Percentiles rank a stretch among this genome's conserved stretches.
phyloP scores from a whole-genome alignment of 1,140 invertebrate genomes.

The Oscheius sp. region DNA sequence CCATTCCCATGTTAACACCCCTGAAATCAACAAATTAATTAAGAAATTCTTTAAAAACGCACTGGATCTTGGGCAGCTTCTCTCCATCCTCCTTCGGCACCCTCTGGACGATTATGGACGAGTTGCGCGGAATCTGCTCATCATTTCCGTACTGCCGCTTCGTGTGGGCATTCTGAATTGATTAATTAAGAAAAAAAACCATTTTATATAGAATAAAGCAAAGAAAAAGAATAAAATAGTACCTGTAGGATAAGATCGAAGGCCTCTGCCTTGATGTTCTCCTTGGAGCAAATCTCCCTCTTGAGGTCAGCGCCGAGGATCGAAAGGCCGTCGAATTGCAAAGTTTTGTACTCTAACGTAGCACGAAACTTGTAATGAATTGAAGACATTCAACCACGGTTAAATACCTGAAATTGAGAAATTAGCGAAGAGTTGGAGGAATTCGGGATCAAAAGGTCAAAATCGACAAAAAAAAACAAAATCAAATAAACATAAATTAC shows the following conservation, averaged over 20 bases:
- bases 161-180: conserved; percentile 88
- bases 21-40: conserved; percentile 14
- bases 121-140: conserved; percentile 90
- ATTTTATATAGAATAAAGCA: neutral
- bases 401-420: conserved; percentile 16
- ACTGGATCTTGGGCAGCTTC: conserved; percentile 63
- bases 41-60: conserved; percentile 39
- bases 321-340: conserved; percentile 92
- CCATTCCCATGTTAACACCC: conserved; percentile 29
- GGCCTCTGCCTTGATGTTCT: conserved; percentile 80
- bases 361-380: conserved; percentile 98
- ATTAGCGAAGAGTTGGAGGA: no score
- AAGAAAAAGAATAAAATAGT: conserved; percentile 8
- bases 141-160: conserved; percentile 73
- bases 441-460: no score
- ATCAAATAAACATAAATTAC: no score
- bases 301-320: conserved; percentile 91
- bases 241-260: conserved; percentile 79
- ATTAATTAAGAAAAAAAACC: neutral
- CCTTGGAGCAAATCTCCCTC: conserved; percentile 88
- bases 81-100: conserved; percentile 72
- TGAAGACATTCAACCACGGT: conserved; percentile 69
- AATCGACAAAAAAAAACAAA: no score
- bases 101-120: conserved; percentile 88
- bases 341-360: conserved; percentile 85